Evolutionary conservation across 2,113 vertebrate genomes (phyloP).

Genomic region (Oryctolagus cuniculus): mOryCun1.1 NC_091436.1:129121001-129121500

Average conservation of each 20-base stretch:
- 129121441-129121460: background rate
- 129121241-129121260: background rate
- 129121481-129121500: background rate
- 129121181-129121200: rapidly evolving
- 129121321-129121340: background rate
- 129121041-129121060: background rate
- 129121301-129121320: rapidly evolving
- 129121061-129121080: rapidly evolving
- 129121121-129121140: background rate
- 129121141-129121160: background rate
- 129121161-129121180: background rate
- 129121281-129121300: background rate
- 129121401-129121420: background rate
- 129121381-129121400: rapidly evolving
- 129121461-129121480: background rate
- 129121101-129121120: background rate
- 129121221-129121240: background rate
- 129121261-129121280: rapidly evolving
- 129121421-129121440: background rate
- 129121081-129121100: rapidly evolving
- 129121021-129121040: background rate
- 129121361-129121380: background rate
- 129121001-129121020: background rate
- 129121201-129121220: background rate
- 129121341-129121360: background rate